A percentile compares a stretch with the other conserved stretches of the same genome.
Evolutionary conservation across 2,888 invertebrate species (phyloP).

Genomic region (Caenorhabditis becei): DNA sequence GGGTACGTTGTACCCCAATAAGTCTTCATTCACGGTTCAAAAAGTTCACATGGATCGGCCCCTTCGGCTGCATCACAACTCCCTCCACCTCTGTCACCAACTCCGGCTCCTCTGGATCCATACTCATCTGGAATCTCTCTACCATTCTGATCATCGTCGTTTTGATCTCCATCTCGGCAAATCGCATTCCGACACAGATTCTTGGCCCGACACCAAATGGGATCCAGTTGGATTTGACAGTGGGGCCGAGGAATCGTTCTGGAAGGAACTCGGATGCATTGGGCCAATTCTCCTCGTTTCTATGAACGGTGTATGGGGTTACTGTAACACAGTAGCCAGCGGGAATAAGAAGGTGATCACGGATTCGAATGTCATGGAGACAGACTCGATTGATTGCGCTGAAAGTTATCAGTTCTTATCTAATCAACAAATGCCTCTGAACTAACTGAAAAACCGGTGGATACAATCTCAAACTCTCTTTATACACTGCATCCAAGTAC

Average conservation of each 20-base stretch:
- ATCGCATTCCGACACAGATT: constrained; percentile 77
- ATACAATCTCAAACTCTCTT: constrained; percentile 74
- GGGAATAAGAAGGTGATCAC: constrained; percentile 53
- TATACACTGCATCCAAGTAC: constrained; percentile 77
- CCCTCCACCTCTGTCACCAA: constrained; percentile 34
- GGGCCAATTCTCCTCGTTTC: constrained; percentile 66
- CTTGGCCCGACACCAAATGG: constrained; percentile 78
- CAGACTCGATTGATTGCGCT: constrained; percentile 70
- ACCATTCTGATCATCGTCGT: constrained; percentile 68
- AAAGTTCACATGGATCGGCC: constrained; percentile 9
- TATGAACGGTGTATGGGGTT: constrained; percentile 58
- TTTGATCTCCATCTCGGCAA: constrained; percentile 79
- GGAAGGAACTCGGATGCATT: constrained; percentile 73
- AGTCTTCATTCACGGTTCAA: no score
- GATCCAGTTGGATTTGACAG: constrained; percentile 71
- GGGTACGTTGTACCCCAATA: no score
- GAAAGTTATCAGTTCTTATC: constrained; percentile 28
- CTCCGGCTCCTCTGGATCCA: constrained; percentile 20
- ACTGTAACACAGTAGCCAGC: constrained; percentile 60
- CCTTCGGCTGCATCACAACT: constrained; percentile 41
- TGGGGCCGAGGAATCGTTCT: constrained; percentile 64
- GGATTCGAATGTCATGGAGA: constrained; percentile 64
- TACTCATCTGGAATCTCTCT: constrained; percentile 50
- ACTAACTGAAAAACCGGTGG: constrained; percentile 74
- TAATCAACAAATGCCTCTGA: neutral